These are phyloP conservation scores for Gymnogyps californianus DNA, from an alignment of 2,113 vertebrate genomes.

Conservation along the genomic window DNA sequence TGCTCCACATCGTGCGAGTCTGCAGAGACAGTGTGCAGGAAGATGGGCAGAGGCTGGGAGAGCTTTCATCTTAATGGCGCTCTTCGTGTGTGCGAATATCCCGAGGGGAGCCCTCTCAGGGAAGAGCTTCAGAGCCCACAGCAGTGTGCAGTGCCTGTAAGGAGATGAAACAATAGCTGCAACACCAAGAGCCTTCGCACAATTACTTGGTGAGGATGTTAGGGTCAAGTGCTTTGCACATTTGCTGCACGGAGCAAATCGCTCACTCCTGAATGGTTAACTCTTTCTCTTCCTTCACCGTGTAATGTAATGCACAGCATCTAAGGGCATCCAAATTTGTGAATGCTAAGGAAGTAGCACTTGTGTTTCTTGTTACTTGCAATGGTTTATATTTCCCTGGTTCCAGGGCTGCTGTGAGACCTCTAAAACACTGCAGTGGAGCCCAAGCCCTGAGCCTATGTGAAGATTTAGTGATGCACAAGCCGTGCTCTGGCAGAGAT, in stretches of 20 bases:
- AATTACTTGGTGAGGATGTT: background rate
- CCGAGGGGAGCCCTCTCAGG: background rate
- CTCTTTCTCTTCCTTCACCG: background rate
- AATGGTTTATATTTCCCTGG: background rate
- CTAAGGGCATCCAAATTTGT: background rate
- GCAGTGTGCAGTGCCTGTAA: background rate
- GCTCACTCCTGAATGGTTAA: background rate
- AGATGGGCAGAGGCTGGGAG: background rate
- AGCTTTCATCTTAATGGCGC: background rate
- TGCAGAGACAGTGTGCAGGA: background rate
- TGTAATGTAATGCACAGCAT: background rate
- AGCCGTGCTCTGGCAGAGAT: background rate
- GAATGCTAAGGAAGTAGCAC: background rate
- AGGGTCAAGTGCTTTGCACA: background rate
- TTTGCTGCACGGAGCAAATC: background rate
- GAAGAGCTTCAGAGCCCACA: background rate
- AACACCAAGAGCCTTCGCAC: background rate
- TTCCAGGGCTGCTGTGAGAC: background rate
- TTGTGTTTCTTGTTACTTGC: background rate
- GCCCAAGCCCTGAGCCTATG: background rate
- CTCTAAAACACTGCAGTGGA: background rate
- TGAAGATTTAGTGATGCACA: background rate
- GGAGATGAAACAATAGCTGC: constrained; percentile 9
- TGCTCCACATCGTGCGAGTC: background rate
- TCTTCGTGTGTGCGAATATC: background rate